Base-by-base conservation (phyloP, 2,888 invertebrate genomes). In the Ormyrus rosae region DNA sequence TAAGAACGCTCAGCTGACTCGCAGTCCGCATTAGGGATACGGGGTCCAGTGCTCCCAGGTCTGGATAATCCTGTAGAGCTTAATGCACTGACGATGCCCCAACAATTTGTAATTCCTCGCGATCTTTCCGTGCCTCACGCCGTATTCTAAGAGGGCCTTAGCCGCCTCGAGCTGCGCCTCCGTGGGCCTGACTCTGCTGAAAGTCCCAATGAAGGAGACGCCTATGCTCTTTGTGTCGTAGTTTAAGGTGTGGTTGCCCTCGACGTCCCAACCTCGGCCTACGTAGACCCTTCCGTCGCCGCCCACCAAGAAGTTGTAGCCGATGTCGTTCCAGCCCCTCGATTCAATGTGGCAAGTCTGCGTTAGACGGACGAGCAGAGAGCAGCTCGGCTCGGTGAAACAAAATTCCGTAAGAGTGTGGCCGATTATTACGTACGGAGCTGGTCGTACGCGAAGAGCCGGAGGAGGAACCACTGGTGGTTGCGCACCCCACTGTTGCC, bases 301-400 rank as follows among this genome's bases (percentile, higher is more conserved):
- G 0, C 96, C 96, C 2, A 96, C 93, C 4, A 96, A 90, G 85
- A 96, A 96, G 88, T 95, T 96, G 88, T 95, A 96, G 0, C 13
- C 75, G 19, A 84, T 83, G 60, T 83, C 82, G 6, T 34, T 6
- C 9, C 6, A 46, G 0, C 3, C 6, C 9, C 0, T 5, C 6
- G 3, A 6, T 5, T 0, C 4, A 5, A 50, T 3, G 5, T 46
- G 89, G 3, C 0, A 88, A 86, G 13, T 6, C n/a, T 70, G 70
- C 2, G 48, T 46, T 4, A 13, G 4, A 0, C 50, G 48, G 9
- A 60, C 48, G 1, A 2, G 9, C 7, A 10, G 5, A 2, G 34
- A 2, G 13, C 70, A 70, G 9, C 13, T 5, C 2, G 0, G 6
- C 13, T 10, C 5, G 2, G 45, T 7, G 4, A 2, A 3, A 9